phyloP scores from a whole-genome alignment of 2,888 invertebrate species.

The Melanchra persicariae region DNA sequence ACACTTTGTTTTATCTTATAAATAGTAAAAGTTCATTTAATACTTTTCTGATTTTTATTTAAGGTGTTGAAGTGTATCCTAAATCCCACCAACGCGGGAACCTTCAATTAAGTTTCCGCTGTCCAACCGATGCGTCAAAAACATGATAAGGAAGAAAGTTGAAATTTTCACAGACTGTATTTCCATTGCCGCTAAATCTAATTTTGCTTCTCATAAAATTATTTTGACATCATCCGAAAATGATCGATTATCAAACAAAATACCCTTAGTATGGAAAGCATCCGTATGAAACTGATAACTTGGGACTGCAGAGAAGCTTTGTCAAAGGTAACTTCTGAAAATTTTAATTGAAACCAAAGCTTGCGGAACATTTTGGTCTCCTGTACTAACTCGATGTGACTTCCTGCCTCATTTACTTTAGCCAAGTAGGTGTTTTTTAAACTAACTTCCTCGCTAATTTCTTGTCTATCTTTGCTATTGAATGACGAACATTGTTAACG shows the following conservation, averaged over 20 bases:
- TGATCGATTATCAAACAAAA: neutral
- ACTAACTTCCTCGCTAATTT: slow-evolving; percentile 1
- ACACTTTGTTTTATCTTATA: neutral
- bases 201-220: neutral
- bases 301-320: neutral
- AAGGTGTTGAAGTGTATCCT: no score
- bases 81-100: no score
- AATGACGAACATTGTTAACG: slow-evolving; percentile 25
- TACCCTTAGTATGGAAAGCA: neutral
- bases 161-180: no score
- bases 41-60: neutral
- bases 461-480: neutral
- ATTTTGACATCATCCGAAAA: neutral
- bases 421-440: neutral
- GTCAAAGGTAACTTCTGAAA: neutral
- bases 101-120: no score
- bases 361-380: neutral
- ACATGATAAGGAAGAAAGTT: no score
- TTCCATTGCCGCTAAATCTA: no score
- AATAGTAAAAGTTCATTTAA: neutral
- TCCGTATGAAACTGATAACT: neutral
- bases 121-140: no score
- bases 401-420: slow-evolving; percentile 5
- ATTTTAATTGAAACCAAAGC: neutral
- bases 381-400: neutral